Conservation (phyloP, 2,113 vertebrate species). For the Eclectus roratus region DNA sequence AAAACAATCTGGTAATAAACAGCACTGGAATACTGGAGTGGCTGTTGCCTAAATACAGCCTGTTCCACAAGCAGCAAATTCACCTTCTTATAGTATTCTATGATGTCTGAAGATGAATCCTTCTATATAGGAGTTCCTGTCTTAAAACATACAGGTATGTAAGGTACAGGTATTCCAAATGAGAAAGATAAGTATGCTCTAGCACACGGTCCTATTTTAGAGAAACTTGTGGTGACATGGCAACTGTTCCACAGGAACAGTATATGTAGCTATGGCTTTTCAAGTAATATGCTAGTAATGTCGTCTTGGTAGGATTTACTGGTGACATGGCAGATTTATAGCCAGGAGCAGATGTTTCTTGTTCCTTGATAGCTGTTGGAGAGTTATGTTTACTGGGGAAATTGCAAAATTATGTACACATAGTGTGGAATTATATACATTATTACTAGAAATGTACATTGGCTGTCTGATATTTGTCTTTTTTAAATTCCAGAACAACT, state of each 20-base stretch:
- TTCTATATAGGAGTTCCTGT: not conserved
- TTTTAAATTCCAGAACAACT: not conserved
- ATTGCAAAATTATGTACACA: constrained; percentile 45
- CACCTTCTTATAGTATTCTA: not conserved
- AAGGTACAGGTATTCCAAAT: not conserved
- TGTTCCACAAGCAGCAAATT: not conserved
- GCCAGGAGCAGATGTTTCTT: constrained; percentile 56
- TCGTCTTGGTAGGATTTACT: constrained; percentile 43
- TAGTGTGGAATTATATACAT: not conserved
- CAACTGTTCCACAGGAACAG: not conserved
- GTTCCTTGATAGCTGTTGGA: constrained; percentile 33
- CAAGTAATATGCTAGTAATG: constrained; percentile 15
- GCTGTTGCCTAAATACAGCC: not conserved
- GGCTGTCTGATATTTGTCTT: not conserved
- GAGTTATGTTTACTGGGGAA: not conserved
- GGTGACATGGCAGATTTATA: constrained; percentile 56
- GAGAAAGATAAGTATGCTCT: not conserved
- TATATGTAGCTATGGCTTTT: constrained; percentile 2
- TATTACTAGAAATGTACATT: constrained; percentile 4
- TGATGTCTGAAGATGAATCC: not conserved
- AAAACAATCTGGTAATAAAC: not conserved
- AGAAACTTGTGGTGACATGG: not conserved
- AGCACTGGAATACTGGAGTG: not conserved
- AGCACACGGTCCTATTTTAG: not conserved
- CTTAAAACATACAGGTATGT: not conserved